Evolutionary conservation across 2,113 vertebrate species (phyloP).

Genomic region (Rhizomys pruinosus): DNA sequence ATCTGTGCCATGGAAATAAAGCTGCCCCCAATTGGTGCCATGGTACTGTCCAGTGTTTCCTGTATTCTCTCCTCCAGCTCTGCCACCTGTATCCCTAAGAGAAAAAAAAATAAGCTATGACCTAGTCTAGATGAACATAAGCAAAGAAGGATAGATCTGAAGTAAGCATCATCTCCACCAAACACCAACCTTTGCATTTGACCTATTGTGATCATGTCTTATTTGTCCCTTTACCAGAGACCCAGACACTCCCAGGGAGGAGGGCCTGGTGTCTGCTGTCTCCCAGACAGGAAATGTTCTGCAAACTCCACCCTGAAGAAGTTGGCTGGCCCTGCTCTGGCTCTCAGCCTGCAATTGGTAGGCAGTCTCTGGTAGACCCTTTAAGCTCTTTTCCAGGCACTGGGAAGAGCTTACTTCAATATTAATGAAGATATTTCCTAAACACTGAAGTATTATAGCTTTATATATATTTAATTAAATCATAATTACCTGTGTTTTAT

Average conservation of each 20-base stretch:
- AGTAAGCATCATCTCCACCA: not conserved
- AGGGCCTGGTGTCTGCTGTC: not conserved
- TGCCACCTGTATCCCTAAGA: not conserved
- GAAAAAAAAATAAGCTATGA: not conserved
- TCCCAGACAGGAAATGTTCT: not conserved
- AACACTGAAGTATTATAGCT: slow-evolving; percentile 40
- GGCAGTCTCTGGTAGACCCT: not conserved
- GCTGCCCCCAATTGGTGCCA: not conserved
- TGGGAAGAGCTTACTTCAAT: slow-evolving; percentile 29
- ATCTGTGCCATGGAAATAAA: not conserved
- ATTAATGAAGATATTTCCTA: slow-evolving; percentile 54
- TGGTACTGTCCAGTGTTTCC: not conserved
- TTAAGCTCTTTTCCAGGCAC: not conserved
- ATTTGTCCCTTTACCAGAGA: slow-evolving; percentile 12
- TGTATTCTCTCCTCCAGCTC: not conserved
- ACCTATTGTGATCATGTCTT: not conserved
- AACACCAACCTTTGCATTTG: not conserved
- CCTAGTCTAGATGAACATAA: not conserved
- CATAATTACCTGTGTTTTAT: slow-evolving; percentile 47
- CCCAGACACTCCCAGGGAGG: not conserved
- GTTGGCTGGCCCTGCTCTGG: not conserved
- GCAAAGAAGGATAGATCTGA: not conserved
- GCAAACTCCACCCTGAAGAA: not conserved
- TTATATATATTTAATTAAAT: slow-evolving; percentile 52
- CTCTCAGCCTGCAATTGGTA: not conserved